Base-by-base conservation (phyloP, 2,797 vertebrate genomes). In the Schizothorax lantsangensis region DNA sequence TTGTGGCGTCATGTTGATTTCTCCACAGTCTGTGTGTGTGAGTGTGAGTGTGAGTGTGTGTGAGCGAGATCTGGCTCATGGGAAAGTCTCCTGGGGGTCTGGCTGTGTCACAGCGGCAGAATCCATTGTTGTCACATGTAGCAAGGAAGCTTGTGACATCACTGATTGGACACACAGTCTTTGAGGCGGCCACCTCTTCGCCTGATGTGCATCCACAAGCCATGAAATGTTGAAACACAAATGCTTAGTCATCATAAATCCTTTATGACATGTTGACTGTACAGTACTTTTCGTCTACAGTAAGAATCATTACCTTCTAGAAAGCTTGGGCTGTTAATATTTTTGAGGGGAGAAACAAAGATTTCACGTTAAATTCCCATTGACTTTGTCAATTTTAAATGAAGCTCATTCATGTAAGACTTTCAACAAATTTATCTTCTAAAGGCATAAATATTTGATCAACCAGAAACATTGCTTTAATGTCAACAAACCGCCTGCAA, bases 61-160 rank as follows among this genome's bases (percentile, higher is more conserved):
- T 26, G 64, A 43, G 52, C 6, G 84, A 38, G 30, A 80, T 81
- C 57, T 38, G 40, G 57, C 79, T 75, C 2, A 10, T 45, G 33
- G 71, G 66, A 59, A 49, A 11, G 57, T 74, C 68, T 88, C 69
- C 33, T 45, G 33, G 74, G 73, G n/a, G 19, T 77, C 84, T 75
- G 38, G 69, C 75, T 86, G 89, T 89, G 77, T 89, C 86, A 88
- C 38, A 86, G 71, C 2, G 1, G 64, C 64, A 78, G 68, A 84
- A 79, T 83, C 62, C 68, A 71, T 80, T 59, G 75, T 84, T 77
- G 80, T 87, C 83, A 75, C 45, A 77, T 36, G 6, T 81, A 79
- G 73, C 72, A 77, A 81, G 49, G 43, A 81, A 81, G 79, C 71
- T 69, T 66, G 68, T 71, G 40, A 38, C 81, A 68, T 86, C 84